Evolutionary conservation across 1,140 invertebrate species (phyloP), one percentile per base, ranked within the genome.

Genomic region (Eufriesea mexicana): DNA sequence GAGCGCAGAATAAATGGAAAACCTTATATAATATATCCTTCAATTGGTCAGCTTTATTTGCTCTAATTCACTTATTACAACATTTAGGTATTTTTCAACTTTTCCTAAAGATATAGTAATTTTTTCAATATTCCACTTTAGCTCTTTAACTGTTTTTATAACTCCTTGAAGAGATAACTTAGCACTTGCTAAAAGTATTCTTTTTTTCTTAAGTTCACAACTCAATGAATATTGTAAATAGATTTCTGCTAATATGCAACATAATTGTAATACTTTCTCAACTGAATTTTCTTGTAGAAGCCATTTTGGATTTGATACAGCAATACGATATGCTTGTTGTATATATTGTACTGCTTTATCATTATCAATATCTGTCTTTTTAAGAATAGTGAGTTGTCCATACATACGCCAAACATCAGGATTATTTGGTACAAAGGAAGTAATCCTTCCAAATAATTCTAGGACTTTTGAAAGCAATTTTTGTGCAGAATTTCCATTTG

Each of bases 361-460:
- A 64, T 95, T 91, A n/a, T 95, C 90, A 10, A 89, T 71, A 25
- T 91, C 89, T 12, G 87, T 91, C 49, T 92, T 88, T 61, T 91
- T 93, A 23, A 92, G 94, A 2, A 95, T 92, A n/a, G 96, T 96
- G 45, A 98, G 92, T 86, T 96, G 93, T 1, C 97, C 97, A 90
- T 98, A 98, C 18, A 98, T 91, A 89, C 96, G 95, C 98, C 98
- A 98, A 54, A 98, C 89, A 57, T 96, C 95, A 0, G 96, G 95
- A 89, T 97, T 96, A 86, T 96, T 96, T 66, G 96, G 94, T 89
- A 96, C 95, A 2, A 95, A 94, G 28, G 94, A 94, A 42, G 97
- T 97, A 45, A 99, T 95, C 82, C 97, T 95, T 2, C 97, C 98
- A 91, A 99, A 96, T 45, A 99, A 95, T 91, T 98, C 96, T 28